Base-by-base conservation (phyloP, 1,140 invertebrate genomes). In the Coboldia fuscipes region DNA sequence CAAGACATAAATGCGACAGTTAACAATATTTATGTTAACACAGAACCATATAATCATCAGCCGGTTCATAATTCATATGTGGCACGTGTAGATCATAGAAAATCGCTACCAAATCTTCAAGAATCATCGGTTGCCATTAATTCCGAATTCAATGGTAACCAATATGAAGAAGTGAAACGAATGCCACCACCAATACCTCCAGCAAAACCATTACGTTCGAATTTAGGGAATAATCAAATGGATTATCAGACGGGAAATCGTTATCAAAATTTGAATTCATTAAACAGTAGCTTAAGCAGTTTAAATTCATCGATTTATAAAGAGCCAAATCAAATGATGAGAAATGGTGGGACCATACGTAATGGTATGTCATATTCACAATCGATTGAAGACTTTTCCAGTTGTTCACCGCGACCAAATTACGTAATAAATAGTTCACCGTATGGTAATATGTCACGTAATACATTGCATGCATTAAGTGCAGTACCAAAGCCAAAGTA, bases 391-490 rank as follows among this genome's bases (percentile, higher is more conserved):
- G 35, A 23, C 12, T 30, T 35, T 17, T 27, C 24, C 24, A 3
- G 12, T 14, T 14, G 15, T 14, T 16, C 22, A 24, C 14, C 22
- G 14, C 6, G 5, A 23, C 10, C 31, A 33, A n/a, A 12, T 6
- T 27, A 30, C n/a, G 19, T 20, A 13, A n/a, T n/a, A n/a, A n/a
- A n/a, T n/a, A 30, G 23, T 12, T 36, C 37, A 40, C 43, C 37
- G 39, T 47, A 12, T 40, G 50, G 60, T 12, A 70, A 75, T 30
- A 78, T 81, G 74, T 69, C 68, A 14, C 64, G 75, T 32, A 74
- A 80, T 40, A 79, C 76, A 5, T 51, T 80, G 22, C 75, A 80
- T 48, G 75, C 75, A 2, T 54, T 83, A 2, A 81, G 76, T 46
- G 79, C 79, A 12, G 75, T 71, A 4, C 79, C 79, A 8, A 70